Evolutionary conservation across 2,888 invertebrate genomes (phyloP).

Genomic region (Pyrochroa serraticornis): DNA sequence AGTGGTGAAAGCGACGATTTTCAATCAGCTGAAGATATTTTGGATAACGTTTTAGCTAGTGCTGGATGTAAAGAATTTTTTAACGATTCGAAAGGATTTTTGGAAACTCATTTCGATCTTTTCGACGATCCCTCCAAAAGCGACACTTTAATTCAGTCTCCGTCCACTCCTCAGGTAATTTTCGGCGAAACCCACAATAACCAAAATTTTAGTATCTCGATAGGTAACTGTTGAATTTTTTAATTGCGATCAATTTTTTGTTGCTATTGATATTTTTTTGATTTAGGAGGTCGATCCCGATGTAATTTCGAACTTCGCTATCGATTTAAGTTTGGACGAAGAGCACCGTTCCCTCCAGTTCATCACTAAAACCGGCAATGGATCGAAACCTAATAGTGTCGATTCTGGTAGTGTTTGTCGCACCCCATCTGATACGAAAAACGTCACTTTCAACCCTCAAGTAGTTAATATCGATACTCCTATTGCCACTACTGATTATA

Average conservation of each 20-base stretch:
- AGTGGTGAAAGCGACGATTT: conserved; percentile 55
- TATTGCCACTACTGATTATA: conserved; percentile 3
- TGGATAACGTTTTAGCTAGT: conserved; percentile 55
- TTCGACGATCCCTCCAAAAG: conserved; percentile 27
- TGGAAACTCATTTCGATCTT: conserved; percentile 56
- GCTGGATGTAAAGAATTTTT: conserved; percentile 56
- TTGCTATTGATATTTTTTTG: too few relatives aligned
- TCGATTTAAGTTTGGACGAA: conserved; percentile 55
- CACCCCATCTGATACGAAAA: conserved; percentile 54
- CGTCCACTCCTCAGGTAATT: conserved; percentile 21
- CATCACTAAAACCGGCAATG: conserved; percentile 31
- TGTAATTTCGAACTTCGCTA: conserved; percentile 56
- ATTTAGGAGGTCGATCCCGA: conserved; percentile 54
- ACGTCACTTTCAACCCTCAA: conserved; percentile 58
- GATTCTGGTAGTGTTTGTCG: conserved; percentile 53
- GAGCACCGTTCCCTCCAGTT: conserved; percentile 53
- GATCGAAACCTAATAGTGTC: conserved; percentile 48
- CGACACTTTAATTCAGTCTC: conserved; percentile 2
- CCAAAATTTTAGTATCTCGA: too few relatives aligned
- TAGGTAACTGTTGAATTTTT: too few relatives aligned
- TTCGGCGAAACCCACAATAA: too few relatives aligned
- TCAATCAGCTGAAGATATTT: conserved; percentile 64
- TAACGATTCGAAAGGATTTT: conserved; percentile 50
- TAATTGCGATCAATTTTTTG: too few relatives aligned
- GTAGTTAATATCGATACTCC: conserved; percentile 46